Base-by-base conservation (phyloP, 1,140 invertebrate genomes). In the Brachionus sp. region DNA sequence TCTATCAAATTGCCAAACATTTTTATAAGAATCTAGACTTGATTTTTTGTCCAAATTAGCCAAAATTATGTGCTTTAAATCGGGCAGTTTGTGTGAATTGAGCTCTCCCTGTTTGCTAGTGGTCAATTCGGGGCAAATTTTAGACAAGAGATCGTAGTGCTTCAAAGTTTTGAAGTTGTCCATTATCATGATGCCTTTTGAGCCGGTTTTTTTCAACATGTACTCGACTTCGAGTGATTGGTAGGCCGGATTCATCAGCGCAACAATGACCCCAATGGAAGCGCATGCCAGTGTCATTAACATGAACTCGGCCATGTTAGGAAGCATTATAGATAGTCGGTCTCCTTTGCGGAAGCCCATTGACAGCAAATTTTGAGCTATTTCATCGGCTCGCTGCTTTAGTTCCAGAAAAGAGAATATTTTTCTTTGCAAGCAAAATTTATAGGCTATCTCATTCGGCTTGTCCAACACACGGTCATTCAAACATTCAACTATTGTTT, bases 211-310 rank as follows among this genome's bases (percentile, higher is more conserved):
- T 44, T 82, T 66, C 19, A 44, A 19, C 80, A 82, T 82, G 35
- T 46, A 70, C n/a, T 83, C 57, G 1, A 83, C 29, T 53, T 83
- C 80, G 10, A 70, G 9, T 35, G 12, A 25, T 16, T 66, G 57
- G 19, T 83, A 83, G 23, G 80, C 80, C 12, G 80, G 80, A 42
- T 83, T 83, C 62, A 83, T 46, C 16, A 68, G 12, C 44, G 44
- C 80, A 1, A 53, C 19, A 35, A 83, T 68, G 16, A 83, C 62
- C 0, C 80, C 80, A 1, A 83, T 83, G 9, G 39, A 57, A 19
- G 80, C 62, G 25, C 62, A 66, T 16, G 80, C 80, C 9, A 83
- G 9, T 12, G 66, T 42, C 25, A 46, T 68, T 9, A 66, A 4
- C 16, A 53, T 50, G 25, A 66, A 37, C 42, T 82, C 80, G 10